phyloP scores from a whole-genome alignment of 2,888 invertebrate species.

The Aspidiotus rigidus region DNA sequence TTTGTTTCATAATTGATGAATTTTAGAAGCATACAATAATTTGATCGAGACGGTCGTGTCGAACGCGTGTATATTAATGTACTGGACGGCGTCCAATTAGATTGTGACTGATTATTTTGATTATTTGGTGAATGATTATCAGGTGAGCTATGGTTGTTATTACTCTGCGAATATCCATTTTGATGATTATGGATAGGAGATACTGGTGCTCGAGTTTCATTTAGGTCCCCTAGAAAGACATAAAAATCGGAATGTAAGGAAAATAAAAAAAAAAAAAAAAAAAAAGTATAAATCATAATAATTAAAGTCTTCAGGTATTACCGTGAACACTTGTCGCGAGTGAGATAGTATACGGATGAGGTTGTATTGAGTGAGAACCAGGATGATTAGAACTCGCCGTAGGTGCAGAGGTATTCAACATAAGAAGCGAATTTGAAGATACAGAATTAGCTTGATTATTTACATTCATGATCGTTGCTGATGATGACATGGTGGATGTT shows the following conservation, averaged over 20 bases:
- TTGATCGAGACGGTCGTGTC: conserved; percentile 60
- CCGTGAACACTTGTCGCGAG: too few relatives aligned
- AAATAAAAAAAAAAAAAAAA: too few relatives aligned
- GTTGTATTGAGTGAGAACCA: too few relatives aligned
- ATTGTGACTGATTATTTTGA: conserved; percentile 32
- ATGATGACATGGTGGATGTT: too few relatives aligned
- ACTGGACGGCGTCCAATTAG: conserved; percentile 46
- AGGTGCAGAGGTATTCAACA: too few relatives aligned
- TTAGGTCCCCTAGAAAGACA: background rate
- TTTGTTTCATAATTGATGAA: background rate
- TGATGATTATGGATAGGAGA: conserved; percentile 37
- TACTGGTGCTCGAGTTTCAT: conserved; percentile 3
- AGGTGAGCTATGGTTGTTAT: conserved; percentile 20
- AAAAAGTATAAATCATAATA: too few relatives aligned
- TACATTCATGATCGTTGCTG: too few relatives aligned
- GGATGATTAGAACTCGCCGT: too few relatives aligned
- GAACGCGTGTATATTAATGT: conserved; percentile 88
- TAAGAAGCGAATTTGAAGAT: too few relatives aligned
- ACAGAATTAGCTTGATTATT: too few relatives aligned
- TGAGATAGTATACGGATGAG: too few relatives aligned
- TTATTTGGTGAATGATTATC: conserved; percentile 19
- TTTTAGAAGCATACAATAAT: conserved; percentile 32
- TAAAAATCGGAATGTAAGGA: background rate
- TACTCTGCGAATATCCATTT: conserved; percentile 35
- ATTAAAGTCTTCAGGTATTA: too few relatives aligned